Evolutionary conservation across 2,888 invertebrate species (phyloP).

Genomic region (Euproctis similis): DNA sequence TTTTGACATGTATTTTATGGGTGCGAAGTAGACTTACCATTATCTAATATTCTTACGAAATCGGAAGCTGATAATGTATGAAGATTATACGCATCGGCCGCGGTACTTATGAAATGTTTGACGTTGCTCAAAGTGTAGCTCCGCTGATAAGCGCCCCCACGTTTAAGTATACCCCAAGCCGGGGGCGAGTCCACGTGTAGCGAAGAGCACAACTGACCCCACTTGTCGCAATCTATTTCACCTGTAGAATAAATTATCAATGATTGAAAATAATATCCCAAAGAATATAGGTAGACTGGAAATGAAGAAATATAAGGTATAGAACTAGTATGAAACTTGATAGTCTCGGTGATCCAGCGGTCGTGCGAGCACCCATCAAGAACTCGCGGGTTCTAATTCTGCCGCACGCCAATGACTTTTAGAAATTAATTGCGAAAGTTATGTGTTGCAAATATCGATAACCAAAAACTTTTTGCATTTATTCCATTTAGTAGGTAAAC

Average conservation of each 20-base stretch:
- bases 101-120: slow-evolving; percentile 28
- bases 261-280: no score
- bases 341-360: no score
- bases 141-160: slow-evolving; percentile 84
- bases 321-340: no score
- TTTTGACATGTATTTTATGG: neutral
- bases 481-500: no score
- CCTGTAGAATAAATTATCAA: slow-evolving; percentile 54
- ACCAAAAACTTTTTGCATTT: no score
- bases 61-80: slow-evolving; percentile 79
- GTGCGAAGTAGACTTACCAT: slow-evolving; percentile 50
- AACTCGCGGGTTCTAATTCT: no score
- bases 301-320: no score
- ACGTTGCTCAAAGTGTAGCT: slow-evolving; percentile 63
- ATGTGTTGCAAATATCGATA: no score
- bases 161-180: slow-evolving; percentile 83
- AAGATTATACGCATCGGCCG: slow-evolving; percentile 51
- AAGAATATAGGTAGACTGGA: no score
- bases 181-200: slow-evolving; percentile 78
- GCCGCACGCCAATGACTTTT: no score
- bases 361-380: no score
- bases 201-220: slow-evolving; percentile 72
- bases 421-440: no score
- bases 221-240: slow-evolving; percentile 77
- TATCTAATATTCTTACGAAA: slow-evolving; percentile 70